Conservation (phyloP, 2,113 vertebrate genomes). For the Phalacrocorax pelagicus region DNA sequence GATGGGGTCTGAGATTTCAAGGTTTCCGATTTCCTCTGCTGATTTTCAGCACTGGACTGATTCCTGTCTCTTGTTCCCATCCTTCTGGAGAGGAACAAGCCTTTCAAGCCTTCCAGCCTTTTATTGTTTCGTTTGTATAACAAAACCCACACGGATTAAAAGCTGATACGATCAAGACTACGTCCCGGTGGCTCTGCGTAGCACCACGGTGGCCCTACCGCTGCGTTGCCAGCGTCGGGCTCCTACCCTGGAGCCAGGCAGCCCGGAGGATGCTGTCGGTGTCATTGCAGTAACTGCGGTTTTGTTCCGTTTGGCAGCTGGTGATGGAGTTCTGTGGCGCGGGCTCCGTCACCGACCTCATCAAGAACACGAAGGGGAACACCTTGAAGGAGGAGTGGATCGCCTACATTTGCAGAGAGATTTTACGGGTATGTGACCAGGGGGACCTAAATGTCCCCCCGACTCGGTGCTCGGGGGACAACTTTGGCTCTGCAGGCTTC, state of each 20-base stretch:
- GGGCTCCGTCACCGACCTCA: constrained; percentile 95
- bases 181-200: not conserved
- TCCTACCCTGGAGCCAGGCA: not conserved
- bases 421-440: constrained; percentile 84
- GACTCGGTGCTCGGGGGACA: not conserved
- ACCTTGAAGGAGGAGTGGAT: constrained; percentile 98
- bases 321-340: constrained; percentile 99
- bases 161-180: not conserved
- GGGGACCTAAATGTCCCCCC: not conserved
- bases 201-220: not conserved
- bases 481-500: not conserved
- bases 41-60: not conserved
- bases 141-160: not conserved
- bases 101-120: not conserved
- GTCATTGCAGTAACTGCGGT: not conserved
- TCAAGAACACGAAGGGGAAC: constrained; percentile 99
- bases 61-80: not conserved
- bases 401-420: constrained; percentile 98
- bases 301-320: constrained; percentile 77
- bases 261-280: not conserved
- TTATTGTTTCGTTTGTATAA: not conserved
- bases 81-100: not conserved
- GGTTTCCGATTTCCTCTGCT: not conserved
- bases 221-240: not conserved
- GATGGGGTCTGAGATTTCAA: not conserved